Base-by-base conservation (phyloP, 2,888 invertebrate genomes). In the Hydroisotoma schaefferi region DNA sequence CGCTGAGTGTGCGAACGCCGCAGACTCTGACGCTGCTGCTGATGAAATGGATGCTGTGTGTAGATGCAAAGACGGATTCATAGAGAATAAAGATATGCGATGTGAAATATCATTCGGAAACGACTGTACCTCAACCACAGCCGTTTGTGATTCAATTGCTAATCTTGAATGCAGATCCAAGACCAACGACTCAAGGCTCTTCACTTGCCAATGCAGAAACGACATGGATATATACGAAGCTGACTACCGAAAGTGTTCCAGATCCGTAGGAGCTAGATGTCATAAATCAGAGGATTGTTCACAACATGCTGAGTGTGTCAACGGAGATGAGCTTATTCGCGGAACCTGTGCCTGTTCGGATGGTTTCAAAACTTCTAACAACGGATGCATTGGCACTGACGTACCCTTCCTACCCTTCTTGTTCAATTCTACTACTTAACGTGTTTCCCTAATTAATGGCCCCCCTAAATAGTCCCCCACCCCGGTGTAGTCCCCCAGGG, bases 141-240 rank as follows among this genome's bases (percentile, higher is more conserved):
- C 8, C 8, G 33, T 33, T 10, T 33, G 33, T 33, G 33, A 33
- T 15, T 10, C 8, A 33, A 33, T 33, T 15, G 33, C 33, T 10
- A 15, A 33, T 33, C 33, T 33, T 10, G 8, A 33, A 10, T 33
- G 33, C 15, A 33, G 15, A 33, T n/a, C n/a, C n/a, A n/a, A n/a
- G n/a, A n/a, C n/a, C n/a, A n/a, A n/a, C n/a, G n/a, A n/a, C n/a
- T n/a, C n/a, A n/a, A n/a, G n/a, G n/a, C n/a, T n/a, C n/a, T n/a
- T n/a, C n/a, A n/a, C n/a, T n/a, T 57, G 57, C 23, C 22, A 26
- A 5, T 57, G 57, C n/a, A 38, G 27, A n/a, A 57, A 57, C 18
- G 57, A 49, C 20, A 4, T 40, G 6, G 57, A 57, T 51, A 26
- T 57, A 22, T 57, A 51, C 23, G 57, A 57, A 28, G 4, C 8